Percentiles rank a stretch among this genome's conserved stretches.
Conservation (phyloP, 2,113 vertebrate species). For the Sinocyclocheilus anophthalmus region DNA sequence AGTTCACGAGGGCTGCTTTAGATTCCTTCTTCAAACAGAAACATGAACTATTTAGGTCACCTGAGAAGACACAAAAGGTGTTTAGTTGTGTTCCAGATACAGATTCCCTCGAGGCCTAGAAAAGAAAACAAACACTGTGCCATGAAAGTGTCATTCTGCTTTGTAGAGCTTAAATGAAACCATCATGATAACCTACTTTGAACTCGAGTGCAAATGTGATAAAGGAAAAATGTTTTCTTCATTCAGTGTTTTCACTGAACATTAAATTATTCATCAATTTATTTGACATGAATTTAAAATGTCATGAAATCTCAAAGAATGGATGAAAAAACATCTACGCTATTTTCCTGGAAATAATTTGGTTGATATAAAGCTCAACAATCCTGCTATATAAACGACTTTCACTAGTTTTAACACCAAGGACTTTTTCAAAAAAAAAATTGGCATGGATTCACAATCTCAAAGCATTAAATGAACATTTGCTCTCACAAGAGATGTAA, state of each 20-base stretch:
- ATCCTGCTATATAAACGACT: background rate
- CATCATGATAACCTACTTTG: slow-evolving; percentile 27
- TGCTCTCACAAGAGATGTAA: background rate
- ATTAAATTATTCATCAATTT: background rate
- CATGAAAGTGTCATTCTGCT: background rate
- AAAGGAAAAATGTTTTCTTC: background rate
- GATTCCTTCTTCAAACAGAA: background rate
- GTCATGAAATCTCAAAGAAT: background rate
- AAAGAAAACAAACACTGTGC: slow-evolving; percentile 3
- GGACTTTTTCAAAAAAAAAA: background rate
- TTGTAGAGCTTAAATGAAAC: slow-evolving; percentile 16
- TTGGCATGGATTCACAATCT: background rate
- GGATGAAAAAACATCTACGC: background rate
- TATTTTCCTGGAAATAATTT: background rate
- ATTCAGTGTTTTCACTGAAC: background rate
- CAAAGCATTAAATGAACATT: background rate
- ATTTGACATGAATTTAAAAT: background rate
- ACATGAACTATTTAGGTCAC: slow-evolving; percentile 26
- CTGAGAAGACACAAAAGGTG: slow-evolving; percentile 24
- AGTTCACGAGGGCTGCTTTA: background rate
- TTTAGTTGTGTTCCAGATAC: slow-evolving; percentile 19
- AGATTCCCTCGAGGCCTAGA: background rate
- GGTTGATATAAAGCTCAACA: background rate
- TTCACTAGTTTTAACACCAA: background rate
- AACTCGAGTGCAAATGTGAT: background rate